Evolutionary conservation across 2,113 vertebrate genomes (phyloP).

Genomic region (Spheniscus mendiculus): DNA sequence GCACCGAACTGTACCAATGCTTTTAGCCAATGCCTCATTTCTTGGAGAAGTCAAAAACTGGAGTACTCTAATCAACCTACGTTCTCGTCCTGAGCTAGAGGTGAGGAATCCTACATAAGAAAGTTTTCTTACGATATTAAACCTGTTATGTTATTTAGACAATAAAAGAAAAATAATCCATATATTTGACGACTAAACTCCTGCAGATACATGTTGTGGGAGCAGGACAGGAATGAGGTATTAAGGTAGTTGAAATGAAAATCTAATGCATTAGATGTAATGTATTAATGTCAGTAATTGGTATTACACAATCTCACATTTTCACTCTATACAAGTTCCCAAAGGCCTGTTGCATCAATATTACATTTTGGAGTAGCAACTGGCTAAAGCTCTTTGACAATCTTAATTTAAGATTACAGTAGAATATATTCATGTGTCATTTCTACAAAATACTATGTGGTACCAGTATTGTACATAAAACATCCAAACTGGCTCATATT

Average conservation of each 20-base stretch:
- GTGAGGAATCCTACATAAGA: slow-evolving; percentile 65
- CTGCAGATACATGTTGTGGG: background rate
- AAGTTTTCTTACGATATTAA: background rate
- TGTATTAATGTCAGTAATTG: background rate
- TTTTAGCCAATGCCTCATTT: slow-evolving; percentile 92
- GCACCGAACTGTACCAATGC: slow-evolving; percentile 95
- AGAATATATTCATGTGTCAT: background rate
- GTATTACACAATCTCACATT: background rate
- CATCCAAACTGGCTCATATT: background rate
- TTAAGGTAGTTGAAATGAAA: background rate
- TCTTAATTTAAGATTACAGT: background rate
- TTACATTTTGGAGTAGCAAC: background rate
- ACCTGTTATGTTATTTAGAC: background rate
- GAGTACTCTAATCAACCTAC: slow-evolving; percentile 91
- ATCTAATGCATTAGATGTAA: background rate
- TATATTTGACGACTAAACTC: background rate
- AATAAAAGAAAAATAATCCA: background rate
- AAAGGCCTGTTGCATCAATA: background rate
- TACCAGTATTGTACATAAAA: background rate
- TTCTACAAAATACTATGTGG: background rate
- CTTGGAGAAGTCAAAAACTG: slow-evolving; percentile 89
- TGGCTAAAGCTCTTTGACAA: background rate
- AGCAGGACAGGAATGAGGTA: background rate
- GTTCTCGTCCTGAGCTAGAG: slow-evolving; percentile 87
- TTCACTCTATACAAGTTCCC: background rate